Percentiles rank a stretch among this genome's conserved stretches.
Evolutionary conservation across 2,797 vertebrate species (phyloP).

Genomic region (Halcyon chelicuti): DNA sequence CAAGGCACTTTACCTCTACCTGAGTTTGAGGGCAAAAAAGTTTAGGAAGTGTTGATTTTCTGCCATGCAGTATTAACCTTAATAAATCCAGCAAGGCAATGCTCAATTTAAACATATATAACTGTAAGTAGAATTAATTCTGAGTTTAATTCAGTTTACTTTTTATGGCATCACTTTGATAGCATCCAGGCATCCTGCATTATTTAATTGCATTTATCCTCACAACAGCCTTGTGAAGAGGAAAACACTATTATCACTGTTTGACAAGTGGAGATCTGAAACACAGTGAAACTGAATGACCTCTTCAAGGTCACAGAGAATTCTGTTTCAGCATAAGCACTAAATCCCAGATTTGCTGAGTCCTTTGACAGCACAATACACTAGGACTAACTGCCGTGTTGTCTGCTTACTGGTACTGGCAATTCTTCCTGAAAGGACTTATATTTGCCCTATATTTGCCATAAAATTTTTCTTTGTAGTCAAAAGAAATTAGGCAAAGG

Average conservation of each 20-base stretch:
- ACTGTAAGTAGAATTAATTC: not conserved
- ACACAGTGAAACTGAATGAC: not conserved
- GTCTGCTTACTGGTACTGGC: not conserved
- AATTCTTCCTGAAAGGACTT: not conserved
- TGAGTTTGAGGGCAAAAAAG: not conserved
- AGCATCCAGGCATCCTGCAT: not conserved
- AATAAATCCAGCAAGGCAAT: not conserved
- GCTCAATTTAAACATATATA: not conserved
- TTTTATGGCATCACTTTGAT: not conserved
- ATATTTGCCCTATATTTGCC: not conserved
- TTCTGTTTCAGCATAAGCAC: not conserved
- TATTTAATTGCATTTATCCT: slow-evolving; percentile 29
- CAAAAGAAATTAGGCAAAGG: not conserved
- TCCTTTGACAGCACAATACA: not conserved
- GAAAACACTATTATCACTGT: not conserved
- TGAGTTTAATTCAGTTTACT: not conserved
- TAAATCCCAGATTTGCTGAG: slow-evolving; percentile 44
- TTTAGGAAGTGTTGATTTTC: not conserved
- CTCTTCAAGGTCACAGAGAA: slow-evolving; percentile 9
- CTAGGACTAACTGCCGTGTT: not conserved
- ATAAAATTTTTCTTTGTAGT: not conserved
- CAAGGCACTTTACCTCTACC: not conserved
- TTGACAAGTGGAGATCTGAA: not conserved
- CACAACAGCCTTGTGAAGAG: not conserved
- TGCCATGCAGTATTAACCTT: not conserved